Evolutionary conservation across 2,797 vertebrate species (phyloP), one percentile per base, ranked within the genome.

Genomic region (Sebastes variabilis): DNA sequence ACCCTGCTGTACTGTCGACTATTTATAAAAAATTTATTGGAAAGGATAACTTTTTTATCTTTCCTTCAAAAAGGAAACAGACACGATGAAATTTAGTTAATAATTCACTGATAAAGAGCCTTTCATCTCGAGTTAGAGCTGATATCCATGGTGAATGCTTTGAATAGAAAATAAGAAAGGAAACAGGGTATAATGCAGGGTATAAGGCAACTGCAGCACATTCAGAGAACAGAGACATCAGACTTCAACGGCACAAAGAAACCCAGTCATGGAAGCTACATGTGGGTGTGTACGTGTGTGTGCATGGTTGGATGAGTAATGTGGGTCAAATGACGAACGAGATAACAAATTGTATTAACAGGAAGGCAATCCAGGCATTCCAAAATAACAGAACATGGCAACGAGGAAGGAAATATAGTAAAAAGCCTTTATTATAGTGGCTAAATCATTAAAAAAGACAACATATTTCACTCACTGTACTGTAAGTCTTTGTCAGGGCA

Each of bases 111-210:
- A 87, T 86, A 87, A 84, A 76, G 18, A 46, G 79, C 38, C 75
- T 92, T 94, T 93, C 75, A 92, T 92, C 81, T 87, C 42, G 67
- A 83, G 79, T 88, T 79, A 79, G 42, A 36, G 69, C 77, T 70
- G 76, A 88, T 85, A 73, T 77, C 81, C 72, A 82, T 75, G 80
- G 68, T 34, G 36, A 64, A 81, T 65, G 66, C 64, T 87, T 79
- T 73, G 72, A 90, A 82, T 83, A 82, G 62, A 87, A 82, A 66
- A 67, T 24, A 25, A 72, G 55, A 74, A 80, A 80, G 70, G 75
- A 88, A 87, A 79, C 8, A 1, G 18, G 20, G 60, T 71, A 88
- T 83, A 89, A 88, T 88, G 88, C n/a, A n/a, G n/a, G n/a, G n/a
- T n/a, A n/a, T n/a, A n/a, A n/a, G 79, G 87, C 62, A 70, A 68